These are phyloP conservation scores for Festucalex cinctus DNA, from an alignment of 2,113 vertebrate species.

Conservation along the genomic window DNA sequence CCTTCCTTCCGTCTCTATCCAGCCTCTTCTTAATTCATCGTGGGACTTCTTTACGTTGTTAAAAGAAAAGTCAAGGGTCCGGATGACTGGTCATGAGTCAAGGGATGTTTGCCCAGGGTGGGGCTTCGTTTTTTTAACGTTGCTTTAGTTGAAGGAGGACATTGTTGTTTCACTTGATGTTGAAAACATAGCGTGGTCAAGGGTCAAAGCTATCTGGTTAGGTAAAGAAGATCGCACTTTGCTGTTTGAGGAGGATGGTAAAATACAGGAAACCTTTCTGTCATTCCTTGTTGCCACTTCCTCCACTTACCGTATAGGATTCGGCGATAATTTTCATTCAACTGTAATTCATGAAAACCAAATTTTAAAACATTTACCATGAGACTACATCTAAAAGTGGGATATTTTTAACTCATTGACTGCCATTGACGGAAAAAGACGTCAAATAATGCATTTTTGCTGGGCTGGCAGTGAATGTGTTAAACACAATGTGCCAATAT, in stretches of 20 bases:
- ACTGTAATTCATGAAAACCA: background rate
- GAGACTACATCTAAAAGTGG: background rate
- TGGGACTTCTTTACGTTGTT: conserved; percentile 25
- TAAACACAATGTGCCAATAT: too few relatives aligned
- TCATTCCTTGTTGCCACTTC: background rate
- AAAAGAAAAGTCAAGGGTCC: conserved; percentile 48
- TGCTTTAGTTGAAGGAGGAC: conserved; percentile 29
- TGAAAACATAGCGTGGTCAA: conserved; percentile 32
- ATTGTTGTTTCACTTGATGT: conserved; percentile 20
- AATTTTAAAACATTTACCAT: too few relatives aligned
- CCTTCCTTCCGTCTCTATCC: conserved; percentile 53
- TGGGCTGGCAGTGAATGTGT: too few relatives aligned
- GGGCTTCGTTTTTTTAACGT: conserved; percentile 34
- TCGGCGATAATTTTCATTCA: background rate
- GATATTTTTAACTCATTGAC: too few relatives aligned
- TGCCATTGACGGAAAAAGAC: too few relatives aligned
- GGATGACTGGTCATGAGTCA: conserved; percentile 25
- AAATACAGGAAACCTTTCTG: background rate
- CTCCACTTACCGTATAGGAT: background rate
- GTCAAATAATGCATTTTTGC: too few relatives aligned
- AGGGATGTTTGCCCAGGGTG: conserved; percentile 29
- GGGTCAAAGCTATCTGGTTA: background rate
- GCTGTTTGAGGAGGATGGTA: background rate
- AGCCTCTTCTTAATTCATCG: conserved; percentile 34
- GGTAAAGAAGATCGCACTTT: background rate